Conservation (phyloP, 2,113 vertebrate genomes). For the Arvicanthis niloticus region DNA sequence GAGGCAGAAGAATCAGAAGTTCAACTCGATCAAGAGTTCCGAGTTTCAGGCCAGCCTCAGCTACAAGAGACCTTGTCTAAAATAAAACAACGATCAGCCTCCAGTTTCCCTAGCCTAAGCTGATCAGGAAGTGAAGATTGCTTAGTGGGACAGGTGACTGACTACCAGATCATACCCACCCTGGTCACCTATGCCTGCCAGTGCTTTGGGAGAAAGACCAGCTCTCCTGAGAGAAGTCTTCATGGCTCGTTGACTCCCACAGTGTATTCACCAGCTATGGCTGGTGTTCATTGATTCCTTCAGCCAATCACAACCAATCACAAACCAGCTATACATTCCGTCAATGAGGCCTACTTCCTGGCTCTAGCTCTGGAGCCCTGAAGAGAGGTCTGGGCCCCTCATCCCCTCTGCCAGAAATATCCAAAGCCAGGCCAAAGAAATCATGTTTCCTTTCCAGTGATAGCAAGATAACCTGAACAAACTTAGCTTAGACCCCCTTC, state of each 20-base stretch:
- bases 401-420: conserved; percentile 65
- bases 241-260: background rate
- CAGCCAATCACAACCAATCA: background rate
- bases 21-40: background rate
- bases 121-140: background rate
- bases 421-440: conserved; percentile 85
- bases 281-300: background rate
- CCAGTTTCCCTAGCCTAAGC: background rate
- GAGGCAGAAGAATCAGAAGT: background rate
- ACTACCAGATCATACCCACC: background rate
- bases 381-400: background rate
- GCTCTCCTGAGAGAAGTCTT: conserved; percentile 1
- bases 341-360: background rate
- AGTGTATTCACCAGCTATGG: background rate
- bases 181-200: background rate
- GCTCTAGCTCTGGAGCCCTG: background rate
- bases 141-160: background rate
- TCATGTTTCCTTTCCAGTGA: background rate
- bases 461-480: background rate
- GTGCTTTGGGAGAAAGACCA: background rate
- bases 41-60: background rate
- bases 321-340: background rate
- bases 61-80: background rate
- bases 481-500: background rate
- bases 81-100: background rate